phyloP scores from a whole-genome alignment of 2,888 invertebrate genomes.

The Furcula furcula region DNA sequence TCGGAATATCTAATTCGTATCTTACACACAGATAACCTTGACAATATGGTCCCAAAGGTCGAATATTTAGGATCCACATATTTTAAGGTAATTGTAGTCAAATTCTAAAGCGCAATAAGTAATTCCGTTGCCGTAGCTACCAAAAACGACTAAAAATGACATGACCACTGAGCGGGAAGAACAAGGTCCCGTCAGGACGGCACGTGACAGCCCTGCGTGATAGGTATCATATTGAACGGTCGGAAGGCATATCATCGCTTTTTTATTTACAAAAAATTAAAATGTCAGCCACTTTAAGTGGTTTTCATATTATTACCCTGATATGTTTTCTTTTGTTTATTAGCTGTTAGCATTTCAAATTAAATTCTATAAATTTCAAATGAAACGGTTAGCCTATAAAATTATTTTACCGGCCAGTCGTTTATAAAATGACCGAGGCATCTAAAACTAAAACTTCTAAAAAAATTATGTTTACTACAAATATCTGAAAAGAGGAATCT shows the following conservation, averaged over 20 bases:
- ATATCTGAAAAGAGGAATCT: no score
- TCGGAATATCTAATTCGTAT: background rate
- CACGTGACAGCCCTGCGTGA: slow-evolving; percentile 37
- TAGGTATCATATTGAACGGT: slow-evolving; percentile 40
- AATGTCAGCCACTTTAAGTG: slow-evolving; percentile 65
- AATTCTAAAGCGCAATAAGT: slow-evolving; percentile 5
- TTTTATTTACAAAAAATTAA: slow-evolving; percentile 49
- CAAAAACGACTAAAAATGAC: slow-evolving; percentile 18
- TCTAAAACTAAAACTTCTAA: no score
- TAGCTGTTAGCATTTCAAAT: slow-evolving; percentile 44
- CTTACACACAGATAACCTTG: no score
- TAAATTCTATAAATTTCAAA: no score
- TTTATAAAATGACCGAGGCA: no score
- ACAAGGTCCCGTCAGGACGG: slow-evolving; percentile 20
- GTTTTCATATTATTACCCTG: slow-evolving; percentile 61
- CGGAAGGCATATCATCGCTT: slow-evolving; percentile 57
- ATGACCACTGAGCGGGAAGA: slow-evolving; percentile 19
- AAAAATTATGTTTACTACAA: no score
- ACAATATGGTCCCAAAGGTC: no score
- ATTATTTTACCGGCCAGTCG: background rate
- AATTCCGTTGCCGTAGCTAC: slow-evolving; percentile 25
- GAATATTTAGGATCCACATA: no score
- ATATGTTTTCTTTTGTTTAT: slow-evolving; percentile 57
- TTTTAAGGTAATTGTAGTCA: background rate
- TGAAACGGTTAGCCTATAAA: no score